Evolutionary conservation across 1,140 invertebrate species (phyloP), one percentile per base, ranked within the genome.

Genomic region (Campoletis sonorensis): DNA sequence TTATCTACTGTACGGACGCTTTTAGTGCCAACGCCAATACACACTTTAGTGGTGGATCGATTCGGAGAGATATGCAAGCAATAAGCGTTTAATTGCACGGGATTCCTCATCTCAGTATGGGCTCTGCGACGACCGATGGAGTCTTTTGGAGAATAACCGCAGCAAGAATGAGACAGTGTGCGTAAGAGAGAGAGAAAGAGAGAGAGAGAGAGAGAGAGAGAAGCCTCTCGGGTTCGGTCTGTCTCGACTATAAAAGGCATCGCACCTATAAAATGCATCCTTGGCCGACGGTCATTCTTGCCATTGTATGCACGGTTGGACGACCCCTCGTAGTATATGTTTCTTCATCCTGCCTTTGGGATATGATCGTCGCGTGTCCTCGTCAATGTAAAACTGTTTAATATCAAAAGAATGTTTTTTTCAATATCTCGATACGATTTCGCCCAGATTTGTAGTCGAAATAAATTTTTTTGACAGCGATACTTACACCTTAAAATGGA

Each of bases 221-320:
- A 86, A 86, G 86, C 84, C 84, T 84, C 86, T 75, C 80, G 82
- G 21, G 61, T 15, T 67, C 61, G 30, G 61, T 26, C 21, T 27
- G 61, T 67, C 61, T 76, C 83, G 88, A 89, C 91, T 91, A 92
- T 92, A 92, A 92, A 92, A 92, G 88, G 83, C 90, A 91, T 92
- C 87, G 90, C 88, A 90, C 90, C 91, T 90, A 91, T 92, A 92
- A 92, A 92, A 92, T 89, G 90, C 89, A 91, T 92, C 90, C 91
- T 91, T 91, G 91, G 80, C 82, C 84, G 85, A 79, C 84, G 86
- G 80, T 84, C 87, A 85, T 86, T 88, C 82, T 83, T 86, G 77
- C 87, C 86, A 88, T 88, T 88, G 87, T 89, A 86, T 85, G 84
- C 84, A 84, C 82, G 51, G 64, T 54, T 45, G 71, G 45, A 45